A percentile compares a stretch with the other conserved stretches of the same genome.
These are phyloP conservation scores for Xestia c-nigrum DNA, from an alignment of 2,888 invertebrate species.

Conservation along the genomic window DNA sequence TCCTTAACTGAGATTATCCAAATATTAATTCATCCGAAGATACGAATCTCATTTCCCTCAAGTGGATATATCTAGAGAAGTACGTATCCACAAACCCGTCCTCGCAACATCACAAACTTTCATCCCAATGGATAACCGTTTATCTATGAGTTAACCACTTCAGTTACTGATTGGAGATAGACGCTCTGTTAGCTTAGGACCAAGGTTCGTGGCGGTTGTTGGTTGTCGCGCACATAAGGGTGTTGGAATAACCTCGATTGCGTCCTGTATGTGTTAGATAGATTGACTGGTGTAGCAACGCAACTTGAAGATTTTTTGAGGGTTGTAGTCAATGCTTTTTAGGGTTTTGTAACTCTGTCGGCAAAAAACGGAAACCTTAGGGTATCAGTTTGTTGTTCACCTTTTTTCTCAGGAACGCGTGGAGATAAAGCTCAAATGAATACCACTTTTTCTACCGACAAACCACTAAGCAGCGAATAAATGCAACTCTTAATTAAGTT, in stretches of 20 bases:
- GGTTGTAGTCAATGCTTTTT: neutral
- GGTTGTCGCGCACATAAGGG: constrained; percentile 19
- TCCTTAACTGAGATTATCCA: neutral
- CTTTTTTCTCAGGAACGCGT: too few relatives aligned
- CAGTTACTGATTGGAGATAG: constrained; percentile 62
- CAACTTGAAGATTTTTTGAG: neutral
- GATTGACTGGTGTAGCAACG: neutral
- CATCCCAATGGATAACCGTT: constrained; percentile 54
- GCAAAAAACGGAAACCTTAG: too few relatives aligned
- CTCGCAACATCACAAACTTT: constrained; percentile 43
- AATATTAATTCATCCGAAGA: constrained; percentile 22
- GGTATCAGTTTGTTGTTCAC: too few relatives aligned
- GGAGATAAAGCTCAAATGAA: too few relatives aligned
- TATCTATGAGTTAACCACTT: constrained; percentile 62
- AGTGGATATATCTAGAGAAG: constrained; percentile 9
- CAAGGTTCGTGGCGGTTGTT: constrained; percentile 32
- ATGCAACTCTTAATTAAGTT: too few relatives aligned
- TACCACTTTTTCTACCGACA: too few relatives aligned
- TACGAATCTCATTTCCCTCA: constrained; percentile 21
- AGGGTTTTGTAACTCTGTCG: too few relatives aligned
- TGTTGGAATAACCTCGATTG: constrained; percentile 43
- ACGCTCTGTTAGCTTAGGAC: constrained; percentile 56
- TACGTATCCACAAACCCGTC: constrained; percentile 1
- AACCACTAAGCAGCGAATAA: too few relatives aligned
- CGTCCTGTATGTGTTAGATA: constrained; percentile 7